Base-by-base conservation (phyloP, 2,797 vertebrate species). In the Periophthalmus magnuspinnatus region DNA sequence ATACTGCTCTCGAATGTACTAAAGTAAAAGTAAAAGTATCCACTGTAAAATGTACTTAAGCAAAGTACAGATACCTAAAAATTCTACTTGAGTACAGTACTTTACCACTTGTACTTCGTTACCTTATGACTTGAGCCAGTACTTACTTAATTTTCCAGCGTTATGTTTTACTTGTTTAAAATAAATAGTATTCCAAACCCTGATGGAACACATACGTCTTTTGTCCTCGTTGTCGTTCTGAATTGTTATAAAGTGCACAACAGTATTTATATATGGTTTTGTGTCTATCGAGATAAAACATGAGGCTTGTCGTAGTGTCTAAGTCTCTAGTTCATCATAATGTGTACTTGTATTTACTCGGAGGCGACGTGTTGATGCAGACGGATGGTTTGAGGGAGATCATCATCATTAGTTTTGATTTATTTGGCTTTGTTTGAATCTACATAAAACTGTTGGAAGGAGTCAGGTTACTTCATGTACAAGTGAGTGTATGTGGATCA, bases 281-380 rank as follows among this genome's bases (percentile, higher is more conserved):
- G 14, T 33, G 28, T 33, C 28, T 58, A 21, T 13, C 1, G 9
- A 21, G 10, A 28, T 22, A 32, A 58, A 34, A 8, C 16, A 58
- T 58, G 16, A 58, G 2, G 28, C 13, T 33, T 33, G 56, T 58
- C 56, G 32, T 17, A 19, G 56, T 16, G 56, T 57, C 56, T 57
- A 32, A 57, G 24, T 57, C 33, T 34, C 57, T 32, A 60, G 58
- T 60, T 19, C 34, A 60, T 32, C 56, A 58, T 28, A 58, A 58
- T 58, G 32, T 60, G 32, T 60, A 34, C 32, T 60, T 60, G 58
- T 34, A 5, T 36, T 60, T 60, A 34, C 58, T 60, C 34, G 22
- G 17, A 36, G 17, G 33, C 60, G 7, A 34, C 11, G 17, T 36
- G 16, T 11, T 9, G 16, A 33, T 13, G 33, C 17, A n/a, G 34